Evolutionary conservation across 1,140 invertebrate genomes (phyloP).

Genomic region (Conus ventricosus): DNA sequence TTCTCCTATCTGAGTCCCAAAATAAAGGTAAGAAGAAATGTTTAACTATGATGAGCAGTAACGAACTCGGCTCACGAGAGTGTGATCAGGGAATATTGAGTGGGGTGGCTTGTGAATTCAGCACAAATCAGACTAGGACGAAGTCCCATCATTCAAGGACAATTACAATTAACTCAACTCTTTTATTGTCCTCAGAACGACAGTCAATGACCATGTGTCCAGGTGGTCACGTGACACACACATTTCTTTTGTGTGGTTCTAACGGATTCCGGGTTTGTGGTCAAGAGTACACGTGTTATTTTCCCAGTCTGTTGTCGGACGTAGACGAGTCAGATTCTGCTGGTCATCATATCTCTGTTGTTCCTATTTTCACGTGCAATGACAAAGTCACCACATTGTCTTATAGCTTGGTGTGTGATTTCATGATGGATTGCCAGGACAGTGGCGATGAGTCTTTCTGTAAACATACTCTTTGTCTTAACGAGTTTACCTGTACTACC

Average conservation of each 20-base stretch:
- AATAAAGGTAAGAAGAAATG: too few relatives aligned
- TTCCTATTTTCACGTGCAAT: neutral
- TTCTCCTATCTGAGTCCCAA: too few relatives aligned
- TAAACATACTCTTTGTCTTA: neutral
- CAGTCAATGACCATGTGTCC: neutral
- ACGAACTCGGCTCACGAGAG: too few relatives aligned
- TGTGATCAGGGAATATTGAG: too few relatives aligned
- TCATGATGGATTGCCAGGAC: neutral
- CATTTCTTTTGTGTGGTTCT: neutral
- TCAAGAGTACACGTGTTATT: neutral
- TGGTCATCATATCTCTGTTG: neutral
- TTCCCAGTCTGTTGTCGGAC: neutral
- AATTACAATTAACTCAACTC: too few relatives aligned
- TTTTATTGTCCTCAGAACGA: too few relatives aligned
- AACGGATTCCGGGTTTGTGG: neutral
- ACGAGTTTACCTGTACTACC: neutral
- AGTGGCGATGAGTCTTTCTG: neutral
- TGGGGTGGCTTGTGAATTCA: too few relatives aligned
- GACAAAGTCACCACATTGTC: neutral
- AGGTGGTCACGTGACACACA: neutral
- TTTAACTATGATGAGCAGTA: too few relatives aligned
- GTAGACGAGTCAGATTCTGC: neutral
- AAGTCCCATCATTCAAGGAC: too few relatives aligned
- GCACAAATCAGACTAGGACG: too few relatives aligned
- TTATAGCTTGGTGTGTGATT: slow-evolving; percentile 8